Conservation (phyloP, 2,113 vertebrate genomes). For the Psittacula cyanocephala region DNA sequence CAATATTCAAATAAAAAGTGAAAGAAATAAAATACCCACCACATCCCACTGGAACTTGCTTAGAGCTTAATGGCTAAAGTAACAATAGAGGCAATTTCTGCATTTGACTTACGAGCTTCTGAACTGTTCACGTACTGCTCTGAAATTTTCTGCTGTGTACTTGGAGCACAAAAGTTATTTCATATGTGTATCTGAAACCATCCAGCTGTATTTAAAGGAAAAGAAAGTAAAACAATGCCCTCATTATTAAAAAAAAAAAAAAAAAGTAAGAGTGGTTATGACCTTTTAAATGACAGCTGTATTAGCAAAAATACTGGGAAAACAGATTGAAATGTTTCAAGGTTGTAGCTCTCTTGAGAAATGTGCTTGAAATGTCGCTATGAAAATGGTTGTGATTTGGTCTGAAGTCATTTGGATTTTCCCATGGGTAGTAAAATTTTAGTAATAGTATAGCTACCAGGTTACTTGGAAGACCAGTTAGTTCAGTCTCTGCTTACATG, state of each 20-base stretch:
- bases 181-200: background rate
- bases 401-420: background rate
- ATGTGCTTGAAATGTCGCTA: background rate
- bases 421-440: background rate
- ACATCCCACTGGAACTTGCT: background rate
- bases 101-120: background rate
- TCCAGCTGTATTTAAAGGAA: background rate
- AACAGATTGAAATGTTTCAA: conserved; percentile 18
- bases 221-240: background rate
- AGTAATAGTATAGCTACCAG: background rate
- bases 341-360: background rate
- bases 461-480: background rate
- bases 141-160: background rate
- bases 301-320: background rate
- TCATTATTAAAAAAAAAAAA: background rate
- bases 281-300: conserved; percentile 18
- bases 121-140: background rate
- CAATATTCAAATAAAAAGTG: background rate
- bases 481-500: background rate
- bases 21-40: background rate
- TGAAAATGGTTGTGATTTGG: background rate
- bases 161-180: background rate
- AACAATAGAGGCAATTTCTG: background rate
- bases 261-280: background rate
- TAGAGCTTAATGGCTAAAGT: background rate